Evolutionary conservation across 2,113 vertebrate species (phyloP), one percentile per base, ranked within the genome.

Genomic region (Microtus ochrogaster): DNA sequence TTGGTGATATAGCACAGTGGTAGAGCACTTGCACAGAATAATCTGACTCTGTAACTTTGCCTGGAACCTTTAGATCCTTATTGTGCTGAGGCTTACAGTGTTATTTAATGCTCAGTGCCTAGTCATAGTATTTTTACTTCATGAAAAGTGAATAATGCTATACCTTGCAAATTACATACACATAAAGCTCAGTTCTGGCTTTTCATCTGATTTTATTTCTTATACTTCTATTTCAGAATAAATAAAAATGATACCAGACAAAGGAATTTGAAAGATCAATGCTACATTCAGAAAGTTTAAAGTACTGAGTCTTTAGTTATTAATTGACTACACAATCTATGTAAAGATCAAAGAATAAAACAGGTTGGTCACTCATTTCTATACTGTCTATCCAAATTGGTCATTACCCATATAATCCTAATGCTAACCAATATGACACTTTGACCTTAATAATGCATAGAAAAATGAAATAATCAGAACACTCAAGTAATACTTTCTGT

Each of bases 121-220:
- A 81, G 58, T 36, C 76, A 58, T 12, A 44, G 36, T 76, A 41
- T 74, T 95, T 94, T 24, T 81, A 49, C 28, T 96, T 96, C 78
- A 94, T 95, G 98, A 96, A 97, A 92, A 89, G 66, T 90, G 84
- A 97, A 21, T 94, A 89, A 86, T 96, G 41, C 58, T 83, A 14
- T 63, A 81, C 21, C 49, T 95, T 94, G 68, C 95, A 92, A 97
- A 82, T 89, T 94, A 77, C 30, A 96, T 52, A 36, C 26, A 84
- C 13, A 65, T 77, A 94, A 93, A 74, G n/a, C 4, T 81, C 16
- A 92, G n/a, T 39, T 93, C 52, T 33, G 90, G 93, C 26, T 96
- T 94, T 96, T 93, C 44, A 13, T n/a, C 13, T 82, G 33, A 89
- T 90, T 97, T 95, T 82, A 86, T 96, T 95, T 84, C 55, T 95